These are phyloP conservation scores for human (Homo sapiens) DNA, from an alignment of 2,113 vertebrate species.

Conservation along the genomic window DNA sequence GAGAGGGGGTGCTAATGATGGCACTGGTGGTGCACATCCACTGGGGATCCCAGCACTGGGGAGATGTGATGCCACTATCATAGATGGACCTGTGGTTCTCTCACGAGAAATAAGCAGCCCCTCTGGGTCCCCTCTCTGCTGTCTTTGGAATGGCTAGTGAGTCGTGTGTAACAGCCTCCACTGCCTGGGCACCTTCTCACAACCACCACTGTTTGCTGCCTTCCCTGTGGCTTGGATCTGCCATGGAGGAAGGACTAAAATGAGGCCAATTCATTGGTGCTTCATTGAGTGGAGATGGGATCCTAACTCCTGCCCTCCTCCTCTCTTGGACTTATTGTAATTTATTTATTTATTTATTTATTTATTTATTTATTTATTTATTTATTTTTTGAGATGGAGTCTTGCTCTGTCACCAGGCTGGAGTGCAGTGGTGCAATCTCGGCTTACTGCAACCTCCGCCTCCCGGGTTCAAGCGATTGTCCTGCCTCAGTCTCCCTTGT, in stretches of 20 bases:
- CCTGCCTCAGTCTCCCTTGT: too few species aligned
- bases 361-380: too few species aligned
- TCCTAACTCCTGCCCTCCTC: not conserved
- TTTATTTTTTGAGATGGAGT: too few species aligned
- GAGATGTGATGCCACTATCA: not conserved
- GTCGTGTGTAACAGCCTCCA: not conserved
- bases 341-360: too few species aligned
- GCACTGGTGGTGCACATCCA: not conserved
- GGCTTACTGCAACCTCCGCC: too few species aligned
- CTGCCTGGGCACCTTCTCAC: not conserved
- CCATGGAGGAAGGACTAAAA: not conserved
- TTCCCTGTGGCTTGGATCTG: not conserved
- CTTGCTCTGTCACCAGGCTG: too few species aligned
- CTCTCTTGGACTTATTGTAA: not conserved
- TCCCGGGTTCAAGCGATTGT: too few species aligned
- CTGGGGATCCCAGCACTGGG: not conserved
- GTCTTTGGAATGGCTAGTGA: not conserved
- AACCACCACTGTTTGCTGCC: not conserved
- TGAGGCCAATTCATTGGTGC: not conserved
- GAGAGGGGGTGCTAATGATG: not conserved
- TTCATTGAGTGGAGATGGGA: not conserved
- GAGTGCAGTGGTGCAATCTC: too few species aligned
- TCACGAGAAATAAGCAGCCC: not conserved
- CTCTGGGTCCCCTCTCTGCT: not conserved
- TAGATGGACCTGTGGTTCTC: not conserved